Percentiles rank a stretch among this genome's conserved stretches.
Evolutionary conservation across 2,113 vertebrate genomes (phyloP).

Genomic region (Marmota monax): DNA sequence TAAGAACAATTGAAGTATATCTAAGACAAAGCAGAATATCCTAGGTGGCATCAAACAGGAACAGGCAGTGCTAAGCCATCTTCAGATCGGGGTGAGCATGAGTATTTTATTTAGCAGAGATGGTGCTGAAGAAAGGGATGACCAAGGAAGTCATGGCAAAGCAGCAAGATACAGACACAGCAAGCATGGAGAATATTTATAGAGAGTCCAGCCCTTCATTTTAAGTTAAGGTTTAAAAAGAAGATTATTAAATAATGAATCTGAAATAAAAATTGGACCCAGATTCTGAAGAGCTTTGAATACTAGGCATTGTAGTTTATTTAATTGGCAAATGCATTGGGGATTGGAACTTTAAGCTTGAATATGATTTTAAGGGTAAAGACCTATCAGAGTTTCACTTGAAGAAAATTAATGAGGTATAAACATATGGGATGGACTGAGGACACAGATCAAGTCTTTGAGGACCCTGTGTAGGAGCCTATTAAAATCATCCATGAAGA

Average conservation of each 20-base stretch:
- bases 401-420: not conserved
- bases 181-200: not conserved
- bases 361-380: slow-evolving; percentile 37
- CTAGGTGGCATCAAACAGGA: not conserved
- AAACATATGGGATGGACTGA: not conserved
- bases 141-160: not conserved
- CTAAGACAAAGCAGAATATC: not conserved
- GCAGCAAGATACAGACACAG: not conserved
- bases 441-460: not conserved
- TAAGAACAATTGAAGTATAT: not conserved
- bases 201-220: not conserved
- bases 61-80: not conserved
- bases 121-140: not conserved
- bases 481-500: not conserved
- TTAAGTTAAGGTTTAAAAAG: not conserved
- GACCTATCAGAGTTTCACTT: slow-evolving; percentile 23
- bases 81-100: not conserved
- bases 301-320: not conserved
- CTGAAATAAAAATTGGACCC: slow-evolving; percentile 10
- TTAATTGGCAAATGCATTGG: not conserved
- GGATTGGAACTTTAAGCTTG: not conserved
- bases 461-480: not conserved
- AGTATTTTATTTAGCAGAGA: not conserved
- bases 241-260: not conserved
- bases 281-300: slow-evolving; percentile 14